Percentiles rank a stretch among this genome's conserved stretches.
Evolutionary conservation across 2,797 vertebrate genomes (phyloP).

Genomic region (Lemur catta): DNA sequence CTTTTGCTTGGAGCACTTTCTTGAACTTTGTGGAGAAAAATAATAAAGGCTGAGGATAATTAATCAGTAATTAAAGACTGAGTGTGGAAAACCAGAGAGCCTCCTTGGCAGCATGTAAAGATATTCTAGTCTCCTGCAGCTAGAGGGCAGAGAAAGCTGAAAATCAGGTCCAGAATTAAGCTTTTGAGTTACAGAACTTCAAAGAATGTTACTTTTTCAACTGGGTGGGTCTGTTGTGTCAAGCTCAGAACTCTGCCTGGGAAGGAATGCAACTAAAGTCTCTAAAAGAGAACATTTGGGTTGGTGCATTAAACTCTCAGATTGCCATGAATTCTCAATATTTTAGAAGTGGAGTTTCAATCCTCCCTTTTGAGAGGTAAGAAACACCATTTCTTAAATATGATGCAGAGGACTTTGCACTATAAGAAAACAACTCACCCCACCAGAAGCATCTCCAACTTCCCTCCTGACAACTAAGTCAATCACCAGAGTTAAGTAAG

Average conservation of each 20-base stretch:
- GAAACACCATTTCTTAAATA: not conserved
- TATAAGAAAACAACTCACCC: not conserved
- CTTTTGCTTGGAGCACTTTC: not conserved
- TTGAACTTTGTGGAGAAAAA: not conserved
- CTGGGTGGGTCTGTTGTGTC: not conserved
- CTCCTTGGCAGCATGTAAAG: not conserved
- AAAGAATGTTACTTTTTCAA: constrained; percentile 20
- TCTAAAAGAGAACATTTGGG: not conserved
- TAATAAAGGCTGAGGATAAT: constrained; percentile 25
- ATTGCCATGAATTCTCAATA: not conserved
- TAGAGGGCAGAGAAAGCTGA: not conserved
- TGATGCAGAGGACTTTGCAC: not conserved
- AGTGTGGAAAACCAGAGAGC: constrained; percentile 15
- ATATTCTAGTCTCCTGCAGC: not conserved
- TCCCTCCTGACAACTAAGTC: not conserved
- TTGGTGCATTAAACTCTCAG: not conserved
- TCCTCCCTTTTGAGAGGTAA: not conserved
- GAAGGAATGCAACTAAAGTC: not conserved
- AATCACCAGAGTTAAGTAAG: not conserved
- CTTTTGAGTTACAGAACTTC: not conserved
- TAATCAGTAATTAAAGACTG: constrained; percentile 53
- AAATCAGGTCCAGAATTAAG: not conserved
- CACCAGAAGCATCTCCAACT: not conserved
- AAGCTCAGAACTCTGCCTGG: not conserved
- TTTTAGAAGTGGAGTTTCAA: not conserved